Percentiles rank a stretch among this genome's conserved stretches.
phyloP scores from a whole-genome alignment of 2,797 vertebrate species.

The Clarias pachynema region DNA sequence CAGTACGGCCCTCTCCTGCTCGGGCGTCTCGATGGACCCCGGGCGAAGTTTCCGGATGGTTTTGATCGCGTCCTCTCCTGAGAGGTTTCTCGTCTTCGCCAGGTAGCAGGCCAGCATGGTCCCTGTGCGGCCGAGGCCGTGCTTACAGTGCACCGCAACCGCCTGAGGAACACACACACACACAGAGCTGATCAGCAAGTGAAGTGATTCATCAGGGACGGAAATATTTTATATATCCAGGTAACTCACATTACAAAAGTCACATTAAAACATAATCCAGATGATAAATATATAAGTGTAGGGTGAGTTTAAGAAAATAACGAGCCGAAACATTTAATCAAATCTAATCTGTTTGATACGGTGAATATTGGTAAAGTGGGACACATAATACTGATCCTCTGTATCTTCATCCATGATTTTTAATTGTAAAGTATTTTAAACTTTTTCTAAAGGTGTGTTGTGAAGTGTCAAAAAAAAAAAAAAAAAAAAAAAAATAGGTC shows the following conservation, averaged over 20 bases:
- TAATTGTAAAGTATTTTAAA: no score
- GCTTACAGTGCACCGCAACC: conserved; percentile 78
- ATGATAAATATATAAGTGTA: background rate
- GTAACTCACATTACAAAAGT: no score
- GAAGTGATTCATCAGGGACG: background rate
- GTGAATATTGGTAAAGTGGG: no score
- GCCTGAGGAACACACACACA: conserved; percentile 60
- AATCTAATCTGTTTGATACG: no score
- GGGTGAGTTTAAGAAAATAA: background rate
- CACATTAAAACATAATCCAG: background rate
- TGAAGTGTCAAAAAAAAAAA: no score
- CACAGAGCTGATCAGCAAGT: background rate
- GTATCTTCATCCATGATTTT: no score
- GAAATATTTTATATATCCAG: no score
- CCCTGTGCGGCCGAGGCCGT: conserved; percentile 78
- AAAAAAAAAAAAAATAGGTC: no score
- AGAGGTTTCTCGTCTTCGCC: conserved; percentile 64
- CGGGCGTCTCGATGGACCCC: conserved; percentile 78
- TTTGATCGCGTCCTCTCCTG: conserved; percentile 65
- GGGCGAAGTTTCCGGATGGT: conserved; percentile 75
- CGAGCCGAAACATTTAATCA: background rate
- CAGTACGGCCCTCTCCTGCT: conserved; percentile 77
- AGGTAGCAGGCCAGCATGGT: conserved; percentile 84
- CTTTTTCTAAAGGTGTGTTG: no score
- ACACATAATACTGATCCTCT: no score